Conservation (phyloP, 2,797 vertebrate species). For the Smutsia temminckii region DNA sequence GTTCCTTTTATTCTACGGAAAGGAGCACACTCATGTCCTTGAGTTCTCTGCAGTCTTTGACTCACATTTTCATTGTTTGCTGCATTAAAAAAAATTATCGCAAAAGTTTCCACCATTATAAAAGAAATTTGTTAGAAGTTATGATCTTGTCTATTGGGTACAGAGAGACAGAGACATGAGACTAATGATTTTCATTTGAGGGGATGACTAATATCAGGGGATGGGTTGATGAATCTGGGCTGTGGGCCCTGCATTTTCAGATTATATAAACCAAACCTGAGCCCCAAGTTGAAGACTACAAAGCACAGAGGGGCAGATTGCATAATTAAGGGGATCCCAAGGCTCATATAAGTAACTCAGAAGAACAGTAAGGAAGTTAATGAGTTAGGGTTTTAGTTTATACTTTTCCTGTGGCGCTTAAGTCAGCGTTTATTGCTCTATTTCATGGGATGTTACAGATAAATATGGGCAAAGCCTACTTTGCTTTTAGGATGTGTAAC, state of each 20-base stretch:
- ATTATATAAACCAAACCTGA: not conserved
- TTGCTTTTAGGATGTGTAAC: not conserved
- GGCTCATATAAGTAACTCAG: not conserved
- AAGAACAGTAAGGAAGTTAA: not conserved
- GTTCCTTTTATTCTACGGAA: not conserved
- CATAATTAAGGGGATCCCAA: not conserved
- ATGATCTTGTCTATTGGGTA: not conserved
- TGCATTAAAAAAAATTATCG: not conserved
- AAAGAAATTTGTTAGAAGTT: not conserved
- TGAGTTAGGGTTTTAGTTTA: not conserved
- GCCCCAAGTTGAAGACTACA: not conserved
- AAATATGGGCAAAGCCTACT: not conserved
- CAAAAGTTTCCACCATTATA: not conserved
- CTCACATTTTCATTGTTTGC: not conserved
- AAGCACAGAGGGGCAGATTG: not conserved
- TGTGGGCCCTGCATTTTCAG: not conserved
- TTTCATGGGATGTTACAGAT: not conserved
- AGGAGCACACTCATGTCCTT: rapidly evolving
- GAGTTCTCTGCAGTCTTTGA: not conserved
- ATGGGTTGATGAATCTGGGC: not conserved
- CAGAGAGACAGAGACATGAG: not conserved
- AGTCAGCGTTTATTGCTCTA: not conserved
- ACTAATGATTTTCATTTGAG: not conserved
- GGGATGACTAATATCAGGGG: not conserved
- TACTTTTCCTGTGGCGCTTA: not conserved